These are phyloP conservation scores for Danaus melanippus DNA, from an alignment of 1,140 invertebrate species.

Conservation along the genomic window DNA sequence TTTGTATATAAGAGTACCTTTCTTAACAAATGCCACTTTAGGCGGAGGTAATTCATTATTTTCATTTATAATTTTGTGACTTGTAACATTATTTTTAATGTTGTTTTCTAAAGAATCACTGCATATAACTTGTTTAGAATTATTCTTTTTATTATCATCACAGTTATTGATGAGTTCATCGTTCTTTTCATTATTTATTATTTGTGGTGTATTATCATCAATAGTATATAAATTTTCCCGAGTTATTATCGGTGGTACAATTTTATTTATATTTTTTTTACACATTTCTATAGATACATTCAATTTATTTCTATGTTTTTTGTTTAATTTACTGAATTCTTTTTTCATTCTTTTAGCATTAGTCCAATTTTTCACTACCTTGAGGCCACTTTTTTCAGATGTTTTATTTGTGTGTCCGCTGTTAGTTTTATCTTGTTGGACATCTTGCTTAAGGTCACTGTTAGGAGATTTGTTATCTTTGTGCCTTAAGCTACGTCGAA, in stretches of 20 bases:
- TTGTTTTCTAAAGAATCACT: too few relatives aligned
- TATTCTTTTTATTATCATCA: too few relatives aligned
- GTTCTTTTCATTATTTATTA: slow-evolving; percentile 10
- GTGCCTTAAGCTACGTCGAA: slow-evolving; percentile 52
- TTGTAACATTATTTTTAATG: slow-evolving; percentile 4
- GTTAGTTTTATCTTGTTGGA: slow-evolving; percentile 4
- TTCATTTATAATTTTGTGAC: slow-evolving; percentile 12
- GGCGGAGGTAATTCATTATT: slow-evolving; percentile 8
- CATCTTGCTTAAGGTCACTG: slow-evolving; percentile 12
- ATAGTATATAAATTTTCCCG: slow-evolving; percentile 20
- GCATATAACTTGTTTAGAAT: too few relatives aligned
- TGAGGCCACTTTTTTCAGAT: slow-evolving; percentile 27
- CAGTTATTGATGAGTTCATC: neutral
- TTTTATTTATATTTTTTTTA: slow-evolving; percentile 40
- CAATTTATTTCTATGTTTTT: slow-evolving; percentile 51
- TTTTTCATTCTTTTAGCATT: slow-evolving; percentile 60
- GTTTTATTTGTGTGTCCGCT: slow-evolving; percentile 24
- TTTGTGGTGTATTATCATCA: slow-evolving; percentile 29
- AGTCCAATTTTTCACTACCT: slow-evolving; percentile 39
- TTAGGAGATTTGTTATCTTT: slow-evolving; percentile 23
- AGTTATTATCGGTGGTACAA: slow-evolving; percentile 5
- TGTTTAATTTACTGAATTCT: slow-evolving; percentile 57
- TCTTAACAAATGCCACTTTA: slow-evolving; percentile 42
- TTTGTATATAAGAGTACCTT: slow-evolving; percentile 25
- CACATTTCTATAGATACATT: slow-evolving; percentile 61